phyloP scores from a whole-genome alignment of 2,797 vertebrate species.

The Potorous gilbertii region DNA sequence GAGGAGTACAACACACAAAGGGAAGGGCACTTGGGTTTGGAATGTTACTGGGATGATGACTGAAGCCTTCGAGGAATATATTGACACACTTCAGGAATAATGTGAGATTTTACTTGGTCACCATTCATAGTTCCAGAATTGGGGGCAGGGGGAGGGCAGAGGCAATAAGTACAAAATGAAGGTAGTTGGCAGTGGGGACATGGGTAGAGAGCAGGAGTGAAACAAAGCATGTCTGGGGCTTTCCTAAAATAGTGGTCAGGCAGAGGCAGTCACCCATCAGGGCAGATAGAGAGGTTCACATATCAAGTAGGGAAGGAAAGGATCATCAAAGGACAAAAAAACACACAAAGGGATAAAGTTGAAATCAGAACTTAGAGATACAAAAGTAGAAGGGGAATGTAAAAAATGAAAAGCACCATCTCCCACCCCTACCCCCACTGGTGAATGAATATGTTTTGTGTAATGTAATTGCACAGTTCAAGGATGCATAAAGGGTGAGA shows the following conservation, averaged over 20 bases:
- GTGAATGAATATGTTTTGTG: neutral
- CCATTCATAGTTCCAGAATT: neutral
- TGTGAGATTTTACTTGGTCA: neutral
- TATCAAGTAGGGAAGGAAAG: neutral
- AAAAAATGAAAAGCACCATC: neutral
- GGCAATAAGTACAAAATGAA: neutral
- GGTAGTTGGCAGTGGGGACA: neutral
- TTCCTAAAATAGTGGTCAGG: neutral
- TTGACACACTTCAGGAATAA: neutral
- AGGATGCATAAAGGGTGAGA: neutral
- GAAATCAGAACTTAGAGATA: neutral
- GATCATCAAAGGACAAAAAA: neutral
- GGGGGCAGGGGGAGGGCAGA: neutral
- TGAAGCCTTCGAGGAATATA: neutral
- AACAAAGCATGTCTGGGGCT: neutral
- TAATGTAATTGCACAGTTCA: neutral
- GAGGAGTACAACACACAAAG: neutral
- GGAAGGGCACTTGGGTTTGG: neutral
- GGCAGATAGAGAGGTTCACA: neutral
- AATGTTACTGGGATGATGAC: neutral
- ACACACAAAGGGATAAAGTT: neutral
- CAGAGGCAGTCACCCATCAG: neutral
- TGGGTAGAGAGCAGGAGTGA: neutral
- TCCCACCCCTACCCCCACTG: neutral
- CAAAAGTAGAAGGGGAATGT: neutral